Evolutionary conservation across 2,888 invertebrate species (phyloP).

Genomic region (Campaea margaritaria): DNA sequence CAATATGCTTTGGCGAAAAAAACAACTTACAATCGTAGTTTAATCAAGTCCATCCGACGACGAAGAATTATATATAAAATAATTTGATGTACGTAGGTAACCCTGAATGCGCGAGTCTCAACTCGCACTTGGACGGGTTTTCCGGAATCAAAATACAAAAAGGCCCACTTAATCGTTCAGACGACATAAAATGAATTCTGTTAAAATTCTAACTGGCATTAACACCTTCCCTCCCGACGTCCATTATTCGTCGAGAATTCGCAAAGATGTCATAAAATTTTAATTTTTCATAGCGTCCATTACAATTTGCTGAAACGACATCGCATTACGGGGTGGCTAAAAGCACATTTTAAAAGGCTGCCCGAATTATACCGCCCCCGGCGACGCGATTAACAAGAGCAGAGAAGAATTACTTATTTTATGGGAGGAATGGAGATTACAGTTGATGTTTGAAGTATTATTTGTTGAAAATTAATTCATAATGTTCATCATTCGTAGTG

Average conservation of each 20-base stretch:
- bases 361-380: constrained; percentile 59
- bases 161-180: constrained; percentile 21
- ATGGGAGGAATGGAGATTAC: constrained; percentile 16
- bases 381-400: constrained; percentile 44
- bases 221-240: constrained; percentile 37
- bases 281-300: constrained; percentile 63
- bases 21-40: no score
- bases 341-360: constrained; percentile 71
- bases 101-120: no score
- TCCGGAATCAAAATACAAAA: constrained; percentile 15
- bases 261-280: constrained; percentile 64
- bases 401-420: constrained; percentile 32
- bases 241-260: constrained; percentile 48
- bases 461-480: not conserved
- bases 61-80: no score
- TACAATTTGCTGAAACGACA: constrained; percentile 68
- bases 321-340: constrained; percentile 62
- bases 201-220: constrained; percentile 39
- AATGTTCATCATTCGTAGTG: not conserved
- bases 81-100: no score
- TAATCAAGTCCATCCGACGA: no score
- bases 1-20: no score
- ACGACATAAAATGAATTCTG: constrained; percentile 31
- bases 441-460: constrained; percentile 1
- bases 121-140: no score